Evolutionary conservation across 2,797 vertebrate species (phyloP), one percentile per base, ranked within the genome.

Genomic region (Melanotaenia trifasciata): DNA sequence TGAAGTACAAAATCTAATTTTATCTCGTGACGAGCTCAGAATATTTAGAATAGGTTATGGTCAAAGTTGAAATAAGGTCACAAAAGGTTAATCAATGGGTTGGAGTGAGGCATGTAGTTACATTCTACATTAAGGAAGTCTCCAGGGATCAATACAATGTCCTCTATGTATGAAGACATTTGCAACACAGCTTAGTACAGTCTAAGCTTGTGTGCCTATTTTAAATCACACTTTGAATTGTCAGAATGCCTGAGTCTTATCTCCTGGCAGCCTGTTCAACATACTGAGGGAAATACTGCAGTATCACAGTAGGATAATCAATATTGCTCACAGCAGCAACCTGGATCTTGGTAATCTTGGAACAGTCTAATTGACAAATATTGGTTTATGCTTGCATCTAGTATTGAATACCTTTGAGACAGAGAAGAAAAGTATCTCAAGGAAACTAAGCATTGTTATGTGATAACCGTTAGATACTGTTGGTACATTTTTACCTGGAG

Each of bases 231-330:
- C 36, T 74, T 47, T 64, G 45, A 32, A 78, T 67, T 60, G 32
- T 5, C 59, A 62, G 24, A 59, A 54, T 57, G 75, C 14, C 40
- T 16, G 40, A 43, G 16, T 43, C 13, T 75, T 75, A 72, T 83
- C 67, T 68, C 36, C 30, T 6, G 22, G 43, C 64, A 58, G 60
- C 40, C 56, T 14, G 51, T 60, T 71, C 28, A 54, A 64, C 51
- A 4, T 3, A 28, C 40, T 40, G 22, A 36, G 24, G 24, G 24
- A 62, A 66, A 61, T 54, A 53, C 30, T 47, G 56, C 80, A 30
- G 56, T 36, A 61, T 60, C 62, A 66, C 51, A 36, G 67, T 76
- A 58, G 33, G 45, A 75, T 65, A 57, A 69, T 76, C 64, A 54
- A 58, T 65, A 73, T 35, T 16, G 51, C 57, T 78, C 47, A 38